These are phyloP conservation scores for Meles meles DNA, from an alignment of 2,113 vertebrate genomes.

Conservation along the genomic window DNA sequence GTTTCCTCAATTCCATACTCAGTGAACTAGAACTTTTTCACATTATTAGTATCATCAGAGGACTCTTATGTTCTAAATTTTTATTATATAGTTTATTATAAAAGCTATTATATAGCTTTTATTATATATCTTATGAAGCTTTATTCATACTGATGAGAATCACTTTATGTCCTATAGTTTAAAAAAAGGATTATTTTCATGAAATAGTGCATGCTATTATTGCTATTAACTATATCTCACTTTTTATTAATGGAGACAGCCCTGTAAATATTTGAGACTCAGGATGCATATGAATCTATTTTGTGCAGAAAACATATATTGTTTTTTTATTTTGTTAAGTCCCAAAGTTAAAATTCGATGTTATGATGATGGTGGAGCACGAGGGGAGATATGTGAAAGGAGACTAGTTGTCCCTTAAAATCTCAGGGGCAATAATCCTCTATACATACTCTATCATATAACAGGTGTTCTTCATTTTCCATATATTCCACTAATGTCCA, in stretches of 20 bases:
- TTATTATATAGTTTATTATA: not conserved
- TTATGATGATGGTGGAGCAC: not conserved
- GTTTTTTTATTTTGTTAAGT: slow-evolving; percentile 35
- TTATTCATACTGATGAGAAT: not conserved
- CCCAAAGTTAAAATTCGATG: not conserved
- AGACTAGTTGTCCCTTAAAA: not conserved
- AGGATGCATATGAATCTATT: not conserved
- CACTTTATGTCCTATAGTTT: not conserved
- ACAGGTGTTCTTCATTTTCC: not conserved
- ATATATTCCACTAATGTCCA: not conserved
- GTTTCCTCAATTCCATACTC: not conserved
- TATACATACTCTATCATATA: not conserved
- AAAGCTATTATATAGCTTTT: too few species aligned
- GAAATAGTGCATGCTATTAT: not conserved
- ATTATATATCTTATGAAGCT: not conserved
- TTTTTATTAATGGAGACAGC: not conserved
- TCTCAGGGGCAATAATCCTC: not conserved
- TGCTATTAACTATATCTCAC: not conserved
- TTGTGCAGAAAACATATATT: not conserved
- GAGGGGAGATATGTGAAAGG: not conserved
- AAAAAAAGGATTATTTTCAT: not conserved
- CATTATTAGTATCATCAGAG: not conserved
- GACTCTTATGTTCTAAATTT: not conserved
- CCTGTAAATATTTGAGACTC: not conserved
- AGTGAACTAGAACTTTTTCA: not conserved